phyloP scores from a whole-genome alignment of 2,113 vertebrate species.

The Pangasianodon hypophthalmus region DNA sequence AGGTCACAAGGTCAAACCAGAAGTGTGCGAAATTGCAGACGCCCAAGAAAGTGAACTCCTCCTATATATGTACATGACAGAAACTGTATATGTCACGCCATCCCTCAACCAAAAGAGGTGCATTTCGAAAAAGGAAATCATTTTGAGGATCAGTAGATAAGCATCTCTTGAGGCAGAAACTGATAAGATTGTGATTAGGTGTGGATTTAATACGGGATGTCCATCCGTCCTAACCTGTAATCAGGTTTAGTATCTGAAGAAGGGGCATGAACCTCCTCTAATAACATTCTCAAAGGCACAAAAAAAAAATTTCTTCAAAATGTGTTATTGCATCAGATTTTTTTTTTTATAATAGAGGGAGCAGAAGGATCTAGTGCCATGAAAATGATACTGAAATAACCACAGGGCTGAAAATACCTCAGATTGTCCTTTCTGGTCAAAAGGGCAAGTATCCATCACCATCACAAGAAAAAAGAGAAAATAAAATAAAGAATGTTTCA shows the following conservation, averaged over 20 bases:
- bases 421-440: slow-evolving; percentile 19
- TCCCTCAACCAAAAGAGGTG: neutral
- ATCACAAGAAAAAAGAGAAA: slow-evolving; percentile 1
- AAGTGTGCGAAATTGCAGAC: neutral
- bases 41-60: neutral
- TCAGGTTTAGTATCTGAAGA: neutral
- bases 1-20: slow-evolving; percentile 3
- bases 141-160: neutral
- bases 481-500: neutral
- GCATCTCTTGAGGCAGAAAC: neutral
- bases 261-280: neutral
- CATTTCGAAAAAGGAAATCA: neutral
- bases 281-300: neutral
- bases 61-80: neutral
- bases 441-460: slow-evolving; percentile 26
- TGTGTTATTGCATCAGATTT: neutral
- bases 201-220: neutral
- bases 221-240: neutral
- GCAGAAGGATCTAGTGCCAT: neutral
- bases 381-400: slow-evolving; percentile 27
- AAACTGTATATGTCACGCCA: neutral
- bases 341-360: neutral
- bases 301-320: neutral
- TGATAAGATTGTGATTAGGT: neutral
- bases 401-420: slow-evolving; percentile 26